A percentile compares a stretch with the other conserved stretches of the same genome.
These are phyloP conservation scores for Drosophila subsilvestris DNA, from an alignment of 2,888 invertebrate genomes.

Conservation along the genomic window DNA sequence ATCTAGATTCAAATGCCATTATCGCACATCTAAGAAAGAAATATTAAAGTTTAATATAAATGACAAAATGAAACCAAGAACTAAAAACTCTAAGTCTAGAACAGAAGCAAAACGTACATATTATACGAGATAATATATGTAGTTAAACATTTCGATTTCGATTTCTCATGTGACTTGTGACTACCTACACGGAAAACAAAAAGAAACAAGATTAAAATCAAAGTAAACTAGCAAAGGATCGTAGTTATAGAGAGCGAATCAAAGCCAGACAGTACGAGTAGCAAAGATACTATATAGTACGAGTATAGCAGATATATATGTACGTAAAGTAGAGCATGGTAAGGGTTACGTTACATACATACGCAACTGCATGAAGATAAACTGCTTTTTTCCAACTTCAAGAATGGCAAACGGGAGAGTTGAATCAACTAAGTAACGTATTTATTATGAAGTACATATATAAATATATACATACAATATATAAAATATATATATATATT, in stretches of 20 bases:
- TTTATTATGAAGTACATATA: slow-evolving; percentile 65
- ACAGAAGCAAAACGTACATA: slow-evolving; percentile 17
- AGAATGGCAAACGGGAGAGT: slow-evolving; percentile 41
- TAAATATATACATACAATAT: slow-evolving; percentile 51
- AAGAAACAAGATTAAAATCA: slow-evolving; percentile 15
- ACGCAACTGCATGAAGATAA: slow-evolving; percentile 34
- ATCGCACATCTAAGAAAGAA: slow-evolving; percentile 56
- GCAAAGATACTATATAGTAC: slow-evolving; percentile 36
- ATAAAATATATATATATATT: slow-evolving; percentile 66
- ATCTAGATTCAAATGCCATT: slow-evolving; percentile 49
- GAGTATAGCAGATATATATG: slow-evolving; percentile 12
- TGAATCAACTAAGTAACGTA: slow-evolving; percentile 54
- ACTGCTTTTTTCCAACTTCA: slow-evolving; percentile 68
- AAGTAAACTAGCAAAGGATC: slow-evolving; percentile 54
- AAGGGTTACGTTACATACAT: no score
- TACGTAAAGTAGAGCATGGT: no score
- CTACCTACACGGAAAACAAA: slow-evolving; percentile 18
- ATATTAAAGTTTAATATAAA: not conserved
- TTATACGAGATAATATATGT: slow-evolving; percentile 18
- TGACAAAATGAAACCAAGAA: slow-evolving; percentile 4
- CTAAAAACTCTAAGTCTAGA: slow-evolving; percentile 45
- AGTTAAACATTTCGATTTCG: slow-evolving; percentile 39
- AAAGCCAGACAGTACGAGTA: slow-evolving; percentile 60
- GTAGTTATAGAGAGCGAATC: slow-evolving; percentile 59
- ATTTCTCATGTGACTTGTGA: slow-evolving; percentile 76